Base-by-base conservation (phyloP, 2,113 vertebrate genomes). In the Tetraodon nigroviridis region DNA sequence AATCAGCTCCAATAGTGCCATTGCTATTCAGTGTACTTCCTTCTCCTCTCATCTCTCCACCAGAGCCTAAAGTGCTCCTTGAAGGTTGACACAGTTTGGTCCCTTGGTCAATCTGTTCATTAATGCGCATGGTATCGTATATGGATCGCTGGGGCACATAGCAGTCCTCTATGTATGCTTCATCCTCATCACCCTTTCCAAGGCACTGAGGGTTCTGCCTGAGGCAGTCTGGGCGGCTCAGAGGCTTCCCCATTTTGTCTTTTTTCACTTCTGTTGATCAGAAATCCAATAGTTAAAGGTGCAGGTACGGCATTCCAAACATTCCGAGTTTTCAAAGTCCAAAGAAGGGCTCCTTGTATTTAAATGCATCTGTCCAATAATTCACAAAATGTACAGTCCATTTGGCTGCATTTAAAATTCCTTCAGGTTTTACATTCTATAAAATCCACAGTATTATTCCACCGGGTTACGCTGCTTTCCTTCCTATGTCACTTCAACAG, bases 91-190 rank as follows among this genome's bases (percentile, higher is more conserved):
- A 93, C 58, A 95, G 89, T 85, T 97, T 99, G 41, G 93, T 88
- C 27, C 97, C 96, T 80, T 97, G 95, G 82, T 99, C 97, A 64
- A 99, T 99, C 78, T 99, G 96, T 79, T 99, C 97, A 32, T 99
- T 99, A 73, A 99, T 99, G 46, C 97, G 92, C 97, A 99, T 98
- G 0, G 97, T 99, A 76, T 99, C 97, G 16, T 99, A 99, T 41
- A 99, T 98, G 15, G 97, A 99, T 37, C 97, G 83, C 88, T 99
- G 97, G n/a, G 97, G 97, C 62, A 99, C 96, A 55, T 99, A 99
- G 81, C 97, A 99, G 67, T 99, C 97, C 77, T 99, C 97, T 59
- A 99, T 99, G 78, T 99, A 99, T 0, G 94, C 94, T 65, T 99
- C 97, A 50, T 99, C 97, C 50, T 99, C 96, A 22, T 99, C 96